phyloP scores from a whole-genome alignment of 92 coral and sea anemone species.

The Virgularia gustaviana region DNA sequence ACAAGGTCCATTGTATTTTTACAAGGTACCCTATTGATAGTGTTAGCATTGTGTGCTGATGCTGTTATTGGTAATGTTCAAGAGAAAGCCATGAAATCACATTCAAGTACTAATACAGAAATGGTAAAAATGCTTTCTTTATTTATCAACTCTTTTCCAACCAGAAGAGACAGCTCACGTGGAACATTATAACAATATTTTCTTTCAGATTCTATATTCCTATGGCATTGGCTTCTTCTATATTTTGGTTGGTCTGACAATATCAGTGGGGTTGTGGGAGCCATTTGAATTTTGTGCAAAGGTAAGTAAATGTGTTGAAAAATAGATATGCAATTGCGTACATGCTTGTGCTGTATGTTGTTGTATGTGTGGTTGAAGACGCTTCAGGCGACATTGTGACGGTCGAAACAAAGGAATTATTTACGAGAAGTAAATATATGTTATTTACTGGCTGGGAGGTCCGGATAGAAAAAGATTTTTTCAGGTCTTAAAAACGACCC shows the following conservation, averaged over 20 bases:
- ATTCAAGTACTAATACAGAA: slow-evolving; percentile 79
- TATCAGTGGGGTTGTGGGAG: slow-evolving; percentile 78
- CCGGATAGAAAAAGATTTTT: no score
- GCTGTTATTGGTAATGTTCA: slow-evolving; percentile 99
- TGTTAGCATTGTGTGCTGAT: slow-evolving; percentile 91
- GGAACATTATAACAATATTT: no score
- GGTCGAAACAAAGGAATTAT: no score
- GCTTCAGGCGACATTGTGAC: no score
- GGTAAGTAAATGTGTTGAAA: slow-evolving; percentile 45
- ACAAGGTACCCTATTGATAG: slow-evolving; percentile 74
- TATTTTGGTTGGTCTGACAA: slow-evolving; percentile 71
- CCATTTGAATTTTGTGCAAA: slow-evolving; percentile 81
- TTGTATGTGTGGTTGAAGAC: no score
- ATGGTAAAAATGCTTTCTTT: slow-evolving; percentile 52
- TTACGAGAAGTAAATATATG: no score
- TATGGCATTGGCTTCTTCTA: slow-evolving; percentile 97
- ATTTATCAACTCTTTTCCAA: neutral
- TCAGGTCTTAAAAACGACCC: no score
- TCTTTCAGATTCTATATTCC: slow-evolving; percentile 74
- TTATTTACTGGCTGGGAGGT: no score
- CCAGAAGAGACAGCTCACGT: neutral
- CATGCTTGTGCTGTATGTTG: neutral
- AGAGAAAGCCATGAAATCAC: slow-evolving; percentile 85
- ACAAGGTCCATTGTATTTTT: no score
- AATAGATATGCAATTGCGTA: neutral